Evolutionary conservation across 2,113 vertebrate genomes (phyloP).

Genomic region (Chionomys nivalis): DNA sequence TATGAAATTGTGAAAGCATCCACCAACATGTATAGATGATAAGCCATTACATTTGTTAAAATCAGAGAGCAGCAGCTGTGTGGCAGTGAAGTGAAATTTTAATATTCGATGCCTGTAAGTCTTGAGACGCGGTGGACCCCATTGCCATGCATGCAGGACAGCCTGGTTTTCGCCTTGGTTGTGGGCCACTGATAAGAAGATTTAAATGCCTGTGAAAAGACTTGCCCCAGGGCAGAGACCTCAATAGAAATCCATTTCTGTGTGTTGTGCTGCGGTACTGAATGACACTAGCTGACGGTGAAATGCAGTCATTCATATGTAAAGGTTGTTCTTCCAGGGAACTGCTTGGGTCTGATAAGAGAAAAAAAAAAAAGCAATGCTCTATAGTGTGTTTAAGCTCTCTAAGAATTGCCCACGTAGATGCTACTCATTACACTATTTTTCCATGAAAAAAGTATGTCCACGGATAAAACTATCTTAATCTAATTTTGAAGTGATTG

Average conservation of each 20-base stretch:
- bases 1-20: slow-evolving; percentile 75
- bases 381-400: slow-evolving; percentile 61
- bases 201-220: slow-evolving; percentile 83
- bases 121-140: slow-evolving; percentile 56
- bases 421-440: slow-evolving; percentile 62
- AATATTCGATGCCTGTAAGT: slow-evolving; percentile 67
- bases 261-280: slow-evolving; percentile 66
- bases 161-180: slow-evolving; percentile 76
- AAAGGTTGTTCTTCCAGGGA: slow-evolving; percentile 80
- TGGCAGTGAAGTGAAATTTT: slow-evolving; percentile 74
- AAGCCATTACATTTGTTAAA: slow-evolving; percentile 76
- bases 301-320: slow-evolving; percentile 82
- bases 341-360: slow-evolving; percentile 85
- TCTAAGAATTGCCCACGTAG: slow-evolving; percentile 72
- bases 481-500: slow-evolving; percentile 77
- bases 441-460: slow-evolving; percentile 61
- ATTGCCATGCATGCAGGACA: slow-evolving; percentile 62
- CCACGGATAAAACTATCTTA: slow-evolving; percentile 71
- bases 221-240: slow-evolving; percentile 79
- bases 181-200: slow-evolving; percentile 84
- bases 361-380: not conserved
- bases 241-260: slow-evolving; percentile 82
- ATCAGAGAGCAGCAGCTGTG: slow-evolving; percentile 75
- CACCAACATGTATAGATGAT: slow-evolving; percentile 73
- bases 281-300: slow-evolving; percentile 76